A percentile compares a stretch with the other conserved stretches of the same genome.
Conservation (phyloP, 1,140 invertebrate species). For the Frieseomelitta varia region DNA sequence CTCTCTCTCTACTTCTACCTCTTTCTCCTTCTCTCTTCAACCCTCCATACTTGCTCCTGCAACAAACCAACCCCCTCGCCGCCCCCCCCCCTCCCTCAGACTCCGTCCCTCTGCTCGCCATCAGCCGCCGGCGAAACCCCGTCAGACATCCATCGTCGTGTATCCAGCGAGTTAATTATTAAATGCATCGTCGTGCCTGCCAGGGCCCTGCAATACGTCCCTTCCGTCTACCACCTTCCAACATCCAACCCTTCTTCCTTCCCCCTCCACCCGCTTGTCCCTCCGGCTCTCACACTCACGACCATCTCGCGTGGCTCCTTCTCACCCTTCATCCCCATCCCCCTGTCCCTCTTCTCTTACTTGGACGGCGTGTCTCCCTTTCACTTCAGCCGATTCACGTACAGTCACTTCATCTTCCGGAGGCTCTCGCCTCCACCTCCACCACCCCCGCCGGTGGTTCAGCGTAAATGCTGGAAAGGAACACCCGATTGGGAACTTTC, state of each 20-base stretch:
- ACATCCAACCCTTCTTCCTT: neutral
- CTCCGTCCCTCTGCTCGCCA: slow-evolving; percentile 47
- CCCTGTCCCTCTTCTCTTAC: neutral
- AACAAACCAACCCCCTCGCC: slow-evolving; percentile 62
- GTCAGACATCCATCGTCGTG: slow-evolving; percentile 74
- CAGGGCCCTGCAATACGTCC: slow-evolving; percentile 43
- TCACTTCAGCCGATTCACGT: slow-evolving; percentile 10
- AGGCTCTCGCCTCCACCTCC: neutral
- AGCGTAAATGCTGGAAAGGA: slow-evolving; percentile 44
- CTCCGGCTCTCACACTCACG: neutral
- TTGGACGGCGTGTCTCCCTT: neutral
- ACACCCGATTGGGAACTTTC: slow-evolving; percentile 50
- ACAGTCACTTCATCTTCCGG: slow-evolving; percentile 43
- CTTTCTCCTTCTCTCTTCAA: neutral
- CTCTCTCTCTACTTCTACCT: neutral
- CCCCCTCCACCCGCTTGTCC: neutral
- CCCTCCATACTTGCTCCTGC: slow-evolving; percentile 59
- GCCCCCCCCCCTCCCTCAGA: slow-evolving; percentile 19
- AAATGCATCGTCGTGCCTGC: slow-evolving; percentile 72
- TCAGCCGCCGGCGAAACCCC: slow-evolving; percentile 68
- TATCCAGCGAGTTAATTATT: slow-evolving; percentile 77
- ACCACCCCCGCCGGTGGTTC: too few relatives aligned
- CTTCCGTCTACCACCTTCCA: slow-evolving; percentile 1
- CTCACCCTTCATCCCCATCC: slow-evolving; percentile 15
- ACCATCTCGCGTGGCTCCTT: slow-evolving; percentile 1